Evolutionary conservation across 2,888 invertebrate genomes (phyloP).

Genomic region (Epistrophe grossulariae): DNA sequence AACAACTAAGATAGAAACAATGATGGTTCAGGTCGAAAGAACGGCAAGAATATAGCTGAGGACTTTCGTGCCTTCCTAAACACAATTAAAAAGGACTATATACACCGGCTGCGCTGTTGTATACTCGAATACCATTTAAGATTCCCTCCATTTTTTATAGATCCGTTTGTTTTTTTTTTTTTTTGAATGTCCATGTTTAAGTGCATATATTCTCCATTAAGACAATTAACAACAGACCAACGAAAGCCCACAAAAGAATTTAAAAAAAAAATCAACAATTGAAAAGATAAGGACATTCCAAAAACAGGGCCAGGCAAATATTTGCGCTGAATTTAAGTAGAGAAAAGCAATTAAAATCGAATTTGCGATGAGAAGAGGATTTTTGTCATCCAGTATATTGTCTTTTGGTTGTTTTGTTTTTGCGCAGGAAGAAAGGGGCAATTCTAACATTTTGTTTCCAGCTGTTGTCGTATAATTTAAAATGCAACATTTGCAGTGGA

Average conservation of each 20-base stretch:
- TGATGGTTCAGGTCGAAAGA: constrained; percentile 28
- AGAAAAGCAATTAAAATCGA: constrained; percentile 70
- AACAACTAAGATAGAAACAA: not conserved
- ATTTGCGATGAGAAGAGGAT: constrained; percentile 53
- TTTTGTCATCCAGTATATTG: not conserved
- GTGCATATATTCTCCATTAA: constrained; percentile 28
- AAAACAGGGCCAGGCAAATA: constrained; percentile 53
- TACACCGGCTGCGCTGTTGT: no score
- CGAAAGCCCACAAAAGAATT: constrained; percentile 3
- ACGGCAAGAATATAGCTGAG: not conserved
- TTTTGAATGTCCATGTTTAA: not conserved
- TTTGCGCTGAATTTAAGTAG: constrained; percentile 62
- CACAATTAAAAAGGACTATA: not conserved
- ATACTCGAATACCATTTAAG: constrained; percentile 1
- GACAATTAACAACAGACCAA: constrained; percentile 20
- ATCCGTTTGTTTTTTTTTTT: not conserved
- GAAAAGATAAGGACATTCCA: constrained; percentile 28
- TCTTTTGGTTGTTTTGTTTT: not conserved
- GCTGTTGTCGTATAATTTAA: constrained; percentile 42
- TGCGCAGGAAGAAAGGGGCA: not conserved
- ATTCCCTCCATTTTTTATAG: not conserved
- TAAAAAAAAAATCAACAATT: not conserved
- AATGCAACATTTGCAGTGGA: constrained; percentile 57
- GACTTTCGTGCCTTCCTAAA: constrained; percentile 1
- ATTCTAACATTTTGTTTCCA: constrained; percentile 8